Conservation (phyloP, 2,113 vertebrate genomes). For the Clupea harengus region DNA sequence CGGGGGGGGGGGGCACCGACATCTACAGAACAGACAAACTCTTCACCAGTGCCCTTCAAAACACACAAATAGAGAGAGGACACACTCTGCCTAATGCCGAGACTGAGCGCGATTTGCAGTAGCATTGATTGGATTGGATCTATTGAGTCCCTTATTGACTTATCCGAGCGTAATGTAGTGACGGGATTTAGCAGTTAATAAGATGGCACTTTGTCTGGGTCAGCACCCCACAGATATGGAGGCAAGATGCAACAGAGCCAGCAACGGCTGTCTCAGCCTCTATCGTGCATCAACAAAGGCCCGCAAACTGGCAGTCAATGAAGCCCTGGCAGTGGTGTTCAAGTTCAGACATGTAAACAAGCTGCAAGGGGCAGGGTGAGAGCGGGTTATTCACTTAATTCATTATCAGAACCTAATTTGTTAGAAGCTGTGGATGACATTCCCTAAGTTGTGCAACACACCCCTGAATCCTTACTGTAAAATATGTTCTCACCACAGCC, state of each 20-base stretch:
- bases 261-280: neutral
- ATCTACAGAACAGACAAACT: neutral
- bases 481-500: neutral
- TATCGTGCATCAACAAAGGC: neutral
- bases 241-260: neutral
- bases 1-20: neutral
- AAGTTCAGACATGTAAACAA: neutral
- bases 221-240: neutral
- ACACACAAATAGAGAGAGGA: neutral
- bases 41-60: neutral
- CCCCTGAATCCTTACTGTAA: neutral
- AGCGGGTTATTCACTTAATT: neutral
- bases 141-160: neutral
- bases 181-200: neutral
- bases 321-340: neutral
- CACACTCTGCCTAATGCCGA: neutral
- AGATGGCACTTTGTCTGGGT: neutral
- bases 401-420: neutral
- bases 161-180: neutral
- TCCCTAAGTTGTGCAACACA: neutral
- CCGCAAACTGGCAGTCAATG: neutral
- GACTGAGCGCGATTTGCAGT: neutral
- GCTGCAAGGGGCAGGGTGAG: neutral
- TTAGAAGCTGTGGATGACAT: neutral
- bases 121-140: slow-evolving; percentile 6